phyloP scores from a whole-genome alignment of 1,140 invertebrate genomes.

The Panagrolaimus sp. region DNA sequence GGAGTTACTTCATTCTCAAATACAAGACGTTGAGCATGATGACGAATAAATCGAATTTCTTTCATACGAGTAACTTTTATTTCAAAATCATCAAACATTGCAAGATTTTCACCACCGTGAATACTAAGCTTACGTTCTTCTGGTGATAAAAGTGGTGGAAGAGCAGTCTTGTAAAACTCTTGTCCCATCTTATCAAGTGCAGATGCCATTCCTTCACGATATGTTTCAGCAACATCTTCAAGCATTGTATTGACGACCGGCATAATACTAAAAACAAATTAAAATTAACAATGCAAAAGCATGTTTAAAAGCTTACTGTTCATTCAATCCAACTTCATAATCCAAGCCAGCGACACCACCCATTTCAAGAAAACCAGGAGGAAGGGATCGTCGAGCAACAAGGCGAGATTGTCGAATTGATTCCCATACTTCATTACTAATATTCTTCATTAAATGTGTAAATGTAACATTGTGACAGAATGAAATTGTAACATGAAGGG shows the following conservation, averaged over 20 bases:
- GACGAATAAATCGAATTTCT: conserved; percentile 10
- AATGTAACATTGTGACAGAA: conserved; percentile 89
- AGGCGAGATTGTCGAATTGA: neutral
- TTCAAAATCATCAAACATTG: neutral
- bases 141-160: neutral
- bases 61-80: neutral
- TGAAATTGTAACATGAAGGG: conserved; percentile 90
- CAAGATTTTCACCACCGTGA: neutral
- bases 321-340: conserved; percentile 13
- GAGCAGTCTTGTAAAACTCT: neutral
- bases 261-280: neutral
- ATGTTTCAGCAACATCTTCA: conserved; percentile 1
- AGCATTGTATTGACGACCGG: conserved; percentile 8
- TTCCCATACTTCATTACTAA: conserved; percentile 21
- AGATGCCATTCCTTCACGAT: neutral
- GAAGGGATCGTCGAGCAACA: conserved; percentile 16
- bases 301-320: neutral
- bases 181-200: neutral
- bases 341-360: conserved; percentile 34
- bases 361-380: conserved; percentile 35
- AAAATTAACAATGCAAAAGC: too few relatives aligned
- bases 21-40: neutral
- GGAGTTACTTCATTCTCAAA: neutral
- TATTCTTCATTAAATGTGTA: conserved; percentile 72
- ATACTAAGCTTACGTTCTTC: neutral